Base-by-base conservation (phyloP, 2,888 invertebrate genomes). In the Cyaniris semiargus region DNA sequence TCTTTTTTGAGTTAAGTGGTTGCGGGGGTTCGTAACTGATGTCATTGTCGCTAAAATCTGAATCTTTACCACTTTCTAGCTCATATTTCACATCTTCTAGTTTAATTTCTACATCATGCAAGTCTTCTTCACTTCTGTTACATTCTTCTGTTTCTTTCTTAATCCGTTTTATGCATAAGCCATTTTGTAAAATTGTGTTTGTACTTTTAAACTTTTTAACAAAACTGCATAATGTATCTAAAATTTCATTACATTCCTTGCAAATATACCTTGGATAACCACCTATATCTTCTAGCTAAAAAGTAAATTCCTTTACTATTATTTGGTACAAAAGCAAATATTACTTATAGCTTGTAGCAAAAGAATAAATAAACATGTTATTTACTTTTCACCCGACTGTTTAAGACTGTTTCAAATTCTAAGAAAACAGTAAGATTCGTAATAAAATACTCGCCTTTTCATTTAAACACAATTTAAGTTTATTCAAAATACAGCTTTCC, bases 191-290 rank as follows among this genome's bases (percentile, higher is more conserved):
- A 77, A 89, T 82, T 81, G 86, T 86, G 76, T 82, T 83, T 75
- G 88, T 86, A 75, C 88, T 85, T 80, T 84, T 89, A 82, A 86
- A 93, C 82, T 86, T 90, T 77, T 85, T 85, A 27, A 92, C 86
- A 79, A 94, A 92, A 79, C 84, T 84, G 70, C 79, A 85, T 10
- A 89, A 80, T 56, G 83, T 83, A 53, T 90, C 85, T 80, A 93
- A 81, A 6, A 84, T 87, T 21, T 83, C 81, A 80, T 87, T 86
- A 83, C 93, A 94, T 34, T 79, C 78, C 8, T 83, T 79, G 83
- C 93, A 94, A 79, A 93, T 90, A 79, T 84, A 84, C 75, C 86
- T 86, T 71, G 93, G 93, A 82, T 87, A 91, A 38, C 92, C 93
- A 76, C 87, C 85, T 66, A 88, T 79, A 80, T 93, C 90, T 84